Evolutionary conservation across 2,113 vertebrate genomes (phyloP).

Genomic region (Symphodus melops): DNA sequence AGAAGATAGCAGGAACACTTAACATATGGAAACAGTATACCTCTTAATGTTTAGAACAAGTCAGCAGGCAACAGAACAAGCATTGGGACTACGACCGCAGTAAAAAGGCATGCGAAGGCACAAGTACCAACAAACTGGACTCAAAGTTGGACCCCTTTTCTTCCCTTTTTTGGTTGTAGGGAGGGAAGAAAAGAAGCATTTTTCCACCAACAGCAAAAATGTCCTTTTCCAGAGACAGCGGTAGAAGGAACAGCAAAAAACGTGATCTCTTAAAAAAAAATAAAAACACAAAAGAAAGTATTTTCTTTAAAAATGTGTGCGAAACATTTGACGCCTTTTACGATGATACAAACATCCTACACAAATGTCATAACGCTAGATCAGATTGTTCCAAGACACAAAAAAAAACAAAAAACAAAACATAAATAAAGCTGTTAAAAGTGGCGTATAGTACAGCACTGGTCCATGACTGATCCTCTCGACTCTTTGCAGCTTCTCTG

Average conservation of each 20-base stretch:
- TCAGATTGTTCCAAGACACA: slow-evolving; percentile 79
- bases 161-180: slow-evolving; percentile 46
- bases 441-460: slow-evolving; percentile 89
- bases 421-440: slow-evolving; percentile 97
- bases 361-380: slow-evolving; percentile 70
- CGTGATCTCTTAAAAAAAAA: slow-evolving; percentile 73
- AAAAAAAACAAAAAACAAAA: slow-evolving; percentile 23
- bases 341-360: slow-evolving; percentile 88
- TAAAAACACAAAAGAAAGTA: background rate
- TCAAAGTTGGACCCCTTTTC: slow-evolving; percentile 61
- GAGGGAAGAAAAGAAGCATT: slow-evolving; percentile 55
- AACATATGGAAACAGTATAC: slow-evolving; percentile 69
- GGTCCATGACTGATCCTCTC: slow-evolving; percentile 81
- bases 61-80: slow-evolving; percentile 84
- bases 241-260: slow-evolving; percentile 75
- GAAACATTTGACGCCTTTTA: slow-evolving; percentile 81
- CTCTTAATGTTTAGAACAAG: slow-evolving; percentile 73
- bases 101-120: slow-evolving; percentile 82
- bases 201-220: slow-evolving; percentile 75
- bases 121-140: slow-evolving; percentile 78
- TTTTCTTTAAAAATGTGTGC: slow-evolving; percentile 6
- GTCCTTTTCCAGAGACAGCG: slow-evolving; percentile 81
- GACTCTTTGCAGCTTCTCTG: slow-evolving; percentile 61
- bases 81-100: slow-evolving; percentile 71
- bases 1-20: slow-evolving; percentile 63